A percentile compares a stretch with the other conserved stretches of the same genome.
phyloP scores from a whole-genome alignment of 2,113 vertebrate species.

The Lophochroa leadbeateri region DNA sequence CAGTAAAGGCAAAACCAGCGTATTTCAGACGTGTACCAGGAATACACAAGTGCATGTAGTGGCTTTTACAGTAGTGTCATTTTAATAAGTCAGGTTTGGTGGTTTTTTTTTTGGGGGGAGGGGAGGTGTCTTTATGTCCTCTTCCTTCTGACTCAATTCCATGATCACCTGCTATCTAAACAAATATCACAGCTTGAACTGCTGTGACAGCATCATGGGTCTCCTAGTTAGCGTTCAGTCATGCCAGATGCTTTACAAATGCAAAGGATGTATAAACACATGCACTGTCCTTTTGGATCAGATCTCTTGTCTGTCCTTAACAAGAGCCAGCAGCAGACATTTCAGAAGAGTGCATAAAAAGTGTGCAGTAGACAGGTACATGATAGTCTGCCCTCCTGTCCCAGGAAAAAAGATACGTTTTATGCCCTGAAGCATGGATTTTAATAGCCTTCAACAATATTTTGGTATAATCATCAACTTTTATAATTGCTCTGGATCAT shows the following conservation, averaged over 20 bases:
- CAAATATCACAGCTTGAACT: neutral
- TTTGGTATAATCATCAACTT: neutral
- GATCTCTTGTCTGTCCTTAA: neutral
- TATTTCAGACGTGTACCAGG: neutral
- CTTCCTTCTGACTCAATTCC: neutral
- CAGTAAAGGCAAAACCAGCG: rapidly evolving
- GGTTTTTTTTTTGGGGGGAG: too few relatives aligned
- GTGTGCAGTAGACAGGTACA: neutral
- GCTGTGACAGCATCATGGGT: neutral
- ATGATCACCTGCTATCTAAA: neutral
- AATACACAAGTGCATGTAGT: too few relatives aligned
- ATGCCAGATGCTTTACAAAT: neutral
- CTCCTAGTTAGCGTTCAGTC: neutral
- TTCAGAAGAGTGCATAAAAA: neutral
- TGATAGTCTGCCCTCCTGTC: neutral
- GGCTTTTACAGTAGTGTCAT: neutral
- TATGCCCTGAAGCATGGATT: neutral
- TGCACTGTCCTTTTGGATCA: neutral
- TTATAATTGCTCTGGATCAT: neutral
- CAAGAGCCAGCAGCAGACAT: neutral
- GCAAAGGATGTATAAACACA: neutral
- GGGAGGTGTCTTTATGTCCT: neutral
- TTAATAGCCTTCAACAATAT: neutral
- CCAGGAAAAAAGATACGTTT: neutral
- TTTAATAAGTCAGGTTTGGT: neutral